Base-by-base conservation (phyloP, 2,113 vertebrate genomes). In the Anoplopoma fimbria region DNA sequence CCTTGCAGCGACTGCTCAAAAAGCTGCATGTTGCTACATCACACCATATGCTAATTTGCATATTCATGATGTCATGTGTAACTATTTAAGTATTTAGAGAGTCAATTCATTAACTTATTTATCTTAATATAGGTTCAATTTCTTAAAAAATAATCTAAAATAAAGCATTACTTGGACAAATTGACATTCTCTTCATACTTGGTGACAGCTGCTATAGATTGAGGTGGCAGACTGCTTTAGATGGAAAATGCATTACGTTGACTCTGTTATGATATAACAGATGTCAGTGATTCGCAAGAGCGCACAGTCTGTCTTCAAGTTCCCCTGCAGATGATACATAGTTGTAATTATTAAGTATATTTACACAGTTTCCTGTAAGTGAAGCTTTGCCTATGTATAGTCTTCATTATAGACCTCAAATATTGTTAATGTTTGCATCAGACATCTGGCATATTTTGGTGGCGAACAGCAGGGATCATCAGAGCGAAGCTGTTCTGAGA, bases 261-360 rank as follows among this genome's bases (percentile, higher is more conserved):
- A 73, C 38, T 73, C 45, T 61, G 57, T 62, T 74, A 45, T 34
- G 21, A 62, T 62, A 61, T 36, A 36, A 36, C 61, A 74, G 61
- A 68, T 73, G 69, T 19, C 36, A 27, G 60, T 57, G 21, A 33
- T 57, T 45, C 10, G 45, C 36, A 5, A n/a, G 17, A 40, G 27
- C 25, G 1, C 45, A 31, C 25, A 49, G 29, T 38, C 49, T 58
- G 29, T 74, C 58, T 51, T 62, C 74, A 40, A 53, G 4, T 53
- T 55, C 21, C 9, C 36, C 53, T 77, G 64, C 53, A 58, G 75
- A 51, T 21, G 4, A 55, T 55, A 65, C 65, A 55, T 23, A 57
- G 1, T 15, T 57, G 29, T 68, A 27, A 33, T 69, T 49, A 47
- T 34, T 58, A 60, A 73, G 33, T 58, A 14, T 21, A 47, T 21